These are phyloP conservation scores for Parauchenoglanis punctatus DNA, from an alignment of 2,797 vertebrate species.

Conservation along the genomic window DNA sequence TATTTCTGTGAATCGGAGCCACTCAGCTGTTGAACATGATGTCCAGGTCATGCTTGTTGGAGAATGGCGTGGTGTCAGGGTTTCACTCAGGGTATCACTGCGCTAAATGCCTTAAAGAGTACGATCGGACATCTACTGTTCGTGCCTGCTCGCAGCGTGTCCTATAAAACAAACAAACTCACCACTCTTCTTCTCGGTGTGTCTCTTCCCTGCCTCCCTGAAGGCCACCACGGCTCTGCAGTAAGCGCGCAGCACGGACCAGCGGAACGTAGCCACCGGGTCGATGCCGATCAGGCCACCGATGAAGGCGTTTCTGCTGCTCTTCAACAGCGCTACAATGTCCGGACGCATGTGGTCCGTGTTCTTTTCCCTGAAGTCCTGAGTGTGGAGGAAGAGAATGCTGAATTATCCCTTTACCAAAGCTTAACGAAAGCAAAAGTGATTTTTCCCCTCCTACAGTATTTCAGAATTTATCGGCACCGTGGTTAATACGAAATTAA, in stretches of 20 bases:
- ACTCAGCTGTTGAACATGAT: not conserved
- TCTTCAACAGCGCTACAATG: constrained; percentile 93
- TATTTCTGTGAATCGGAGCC: not conserved
- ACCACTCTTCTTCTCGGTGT: constrained; percentile 86
- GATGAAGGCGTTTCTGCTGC: constrained; percentile 93
- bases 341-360: constrained; percentile 98
- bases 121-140: not conserved
- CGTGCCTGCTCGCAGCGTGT: not conserved
- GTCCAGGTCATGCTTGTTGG: not conserved
- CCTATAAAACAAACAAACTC: constrained; percentile 56
- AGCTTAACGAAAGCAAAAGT: not conserved
- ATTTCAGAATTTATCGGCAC: not conserved
- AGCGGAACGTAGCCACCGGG: constrained; percentile 93
- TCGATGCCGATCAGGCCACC: constrained; percentile 95
- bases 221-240: constrained; percentile 93
- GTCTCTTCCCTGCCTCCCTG: constrained; percentile 85
- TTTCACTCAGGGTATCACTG: not conserved
- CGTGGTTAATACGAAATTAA: not conserved
- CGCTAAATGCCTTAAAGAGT: not conserved
- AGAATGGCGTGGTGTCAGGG: not conserved
- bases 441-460: not conserved
- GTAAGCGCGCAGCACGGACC: constrained; percentile 91
- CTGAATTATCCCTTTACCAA: not conserved
- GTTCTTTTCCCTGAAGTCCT: constrained; percentile 99
- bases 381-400: not conserved